A percentile compares a stretch with the other conserved stretches of the same genome.
phyloP scores from a whole-genome alignment of 2,888 invertebrate genomes.

The Andrena marginata region DNA sequence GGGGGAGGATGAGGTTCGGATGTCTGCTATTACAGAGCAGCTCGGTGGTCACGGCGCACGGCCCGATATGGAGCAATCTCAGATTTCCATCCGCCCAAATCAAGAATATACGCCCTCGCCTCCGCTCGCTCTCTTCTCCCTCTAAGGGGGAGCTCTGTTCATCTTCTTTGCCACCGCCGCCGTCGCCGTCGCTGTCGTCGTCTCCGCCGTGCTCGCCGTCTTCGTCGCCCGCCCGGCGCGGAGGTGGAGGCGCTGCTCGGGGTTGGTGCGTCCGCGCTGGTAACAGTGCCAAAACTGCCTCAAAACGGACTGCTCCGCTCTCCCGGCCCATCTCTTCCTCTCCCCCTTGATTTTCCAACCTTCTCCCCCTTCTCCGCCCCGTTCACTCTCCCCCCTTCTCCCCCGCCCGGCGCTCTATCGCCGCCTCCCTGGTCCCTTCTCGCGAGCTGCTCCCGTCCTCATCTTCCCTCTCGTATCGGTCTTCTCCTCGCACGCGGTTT shows the following conservation, averaged over 20 bases:
- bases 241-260: conserved; percentile 68
- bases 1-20: conserved; percentile 56
- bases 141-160: conserved; percentile 52
- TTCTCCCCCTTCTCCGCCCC: conserved; percentile 34
- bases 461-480: conserved; percentile 15
- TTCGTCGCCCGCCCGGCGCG: conserved; percentile 35
- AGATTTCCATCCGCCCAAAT: conserved; percentile 89
- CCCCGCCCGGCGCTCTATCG: not conserved
- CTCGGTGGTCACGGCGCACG: conserved; percentile 84
- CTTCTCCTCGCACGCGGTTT: conserved; percentile 29
- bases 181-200: conserved; percentile 44
- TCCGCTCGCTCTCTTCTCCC: conserved; percentile 71
- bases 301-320: conserved; percentile 72
- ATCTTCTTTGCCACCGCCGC: conserved; percentile 39
- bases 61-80: conserved; percentile 90
- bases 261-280: conserved; percentile 74
- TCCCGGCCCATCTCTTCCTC: conserved; percentile 28
- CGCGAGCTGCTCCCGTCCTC: conserved; percentile 8
- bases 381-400: too few relatives aligned
- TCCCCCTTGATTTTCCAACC: conserved; percentile 24
- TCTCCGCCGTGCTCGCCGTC: conserved; percentile 28
- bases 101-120: conserved; percentile 87
- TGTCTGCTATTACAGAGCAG: conserved; percentile 81
- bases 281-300: conserved; percentile 80
- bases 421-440: conserved; percentile 10